Base-by-base conservation (phyloP, 2,113 vertebrate species). In the Rhodinocichla rosea region DNA sequence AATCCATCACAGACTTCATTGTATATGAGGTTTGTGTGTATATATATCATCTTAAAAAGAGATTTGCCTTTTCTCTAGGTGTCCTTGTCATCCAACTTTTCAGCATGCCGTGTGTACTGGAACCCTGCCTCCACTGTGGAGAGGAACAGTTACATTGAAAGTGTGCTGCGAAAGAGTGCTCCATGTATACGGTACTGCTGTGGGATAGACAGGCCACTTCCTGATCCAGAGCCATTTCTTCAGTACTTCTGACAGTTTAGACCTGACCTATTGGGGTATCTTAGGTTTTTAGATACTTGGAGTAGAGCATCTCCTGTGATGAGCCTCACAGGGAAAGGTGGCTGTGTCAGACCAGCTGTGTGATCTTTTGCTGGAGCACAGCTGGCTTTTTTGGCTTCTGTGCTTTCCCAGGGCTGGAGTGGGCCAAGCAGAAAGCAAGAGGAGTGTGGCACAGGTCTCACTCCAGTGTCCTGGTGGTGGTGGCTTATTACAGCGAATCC, bases 101-200 rank as follows among this genome's bases (percentile, higher is more conserved):
- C 98, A 13, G 94, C 93, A 0, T 99, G 98, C 80, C 98, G 98
- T 10, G 95, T 98, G 10, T 99, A 98, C 91, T 99, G 99, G 99
- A 98, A 95, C 93, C 96, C 97, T 4, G 85, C 91, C 40, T 80
- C 97, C 11, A 96, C 94, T 3, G 8, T 3, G 7, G 97, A 98
- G 30, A 71, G 93, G 37, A 98, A 98, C 15, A 27, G 83, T 27
- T 87, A 85, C 1, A 63, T 97, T 30, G 97, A 98, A 39, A 95
- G 93, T 2, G 11, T 94, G 15, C 96, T 99, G 63, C 94, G 10
- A 83, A 98, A 86, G 84, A 97, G 95, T 3, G 97, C 98, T 7
- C 92, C 97, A 4, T 93, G 96, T 16, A 96, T 99, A 86, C 97
- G 99, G 99, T 99, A 97, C 91, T 68, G n/a, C 13, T 15, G 2